Percentiles rank a stretch among this genome's conserved stretches.
phyloP scores from a whole-genome alignment of 2,113 vertebrate species.

The Scalopus aquaticus region DNA sequence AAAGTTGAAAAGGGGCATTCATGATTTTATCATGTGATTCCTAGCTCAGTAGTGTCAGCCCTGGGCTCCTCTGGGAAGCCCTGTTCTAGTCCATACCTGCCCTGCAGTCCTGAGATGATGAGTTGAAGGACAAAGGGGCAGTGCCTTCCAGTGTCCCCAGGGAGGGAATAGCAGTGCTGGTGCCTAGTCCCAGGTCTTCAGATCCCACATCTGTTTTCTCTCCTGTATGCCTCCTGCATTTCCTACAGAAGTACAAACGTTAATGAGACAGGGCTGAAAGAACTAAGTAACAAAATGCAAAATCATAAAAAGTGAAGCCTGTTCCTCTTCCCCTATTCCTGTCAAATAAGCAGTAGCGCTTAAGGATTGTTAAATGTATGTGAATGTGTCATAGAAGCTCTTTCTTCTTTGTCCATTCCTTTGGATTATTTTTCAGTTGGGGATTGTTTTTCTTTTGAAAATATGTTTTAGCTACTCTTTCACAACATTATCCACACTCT shows the following conservation, averaged over 20 bases:
- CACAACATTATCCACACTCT: conserved; percentile 68
- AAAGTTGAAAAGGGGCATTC: neutral
- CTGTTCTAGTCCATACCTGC: neutral
- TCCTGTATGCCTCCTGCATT: neutral
- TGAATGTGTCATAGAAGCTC: neutral
- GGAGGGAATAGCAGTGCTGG: neutral
- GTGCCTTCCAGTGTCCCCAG: neutral
- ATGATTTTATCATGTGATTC: neutral
- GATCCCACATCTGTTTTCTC: neutral
- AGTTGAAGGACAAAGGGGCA: neutral
- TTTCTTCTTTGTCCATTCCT: neutral
- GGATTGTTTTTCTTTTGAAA: conserved; percentile 72
- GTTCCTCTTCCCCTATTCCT: neutral
- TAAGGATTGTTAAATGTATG: neutral
- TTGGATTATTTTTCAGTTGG: conserved; percentile 44
- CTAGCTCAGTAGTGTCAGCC: neutral
- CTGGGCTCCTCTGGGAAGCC: neutral
- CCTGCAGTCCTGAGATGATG: neutral
- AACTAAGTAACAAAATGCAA: neutral
- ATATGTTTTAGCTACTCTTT: conserved; percentile 71
- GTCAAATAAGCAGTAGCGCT: neutral
- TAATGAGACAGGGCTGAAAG: neutral
- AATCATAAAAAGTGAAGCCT: neutral
- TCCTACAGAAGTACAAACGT: neutral
- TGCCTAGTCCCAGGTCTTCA: neutral